Evolutionary conservation across 2,888 invertebrate species (phyloP), one percentile per base, ranked within the genome.

Genomic region (Celastrina argiolus): DNA sequence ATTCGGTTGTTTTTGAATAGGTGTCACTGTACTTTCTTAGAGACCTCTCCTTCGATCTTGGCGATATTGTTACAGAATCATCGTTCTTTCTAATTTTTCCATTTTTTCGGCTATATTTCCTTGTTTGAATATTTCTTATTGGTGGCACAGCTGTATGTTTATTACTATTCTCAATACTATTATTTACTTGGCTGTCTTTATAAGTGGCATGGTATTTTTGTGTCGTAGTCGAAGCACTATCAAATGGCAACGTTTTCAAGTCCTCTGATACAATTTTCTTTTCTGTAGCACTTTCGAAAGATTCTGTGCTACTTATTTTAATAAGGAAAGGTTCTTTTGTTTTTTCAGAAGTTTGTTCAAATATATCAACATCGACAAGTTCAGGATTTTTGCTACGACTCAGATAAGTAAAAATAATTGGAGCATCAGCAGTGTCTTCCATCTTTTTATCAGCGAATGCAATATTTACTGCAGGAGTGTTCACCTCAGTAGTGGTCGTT

Each of bases 151-250:
- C 71, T 10, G 78, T 77, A 42, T 58, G 31, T 18, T 41, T 56
- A 31, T 28, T 16, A 34, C 45, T 58, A 34, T 16, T 42, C 61
- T 56, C 59, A 18, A 78, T 78, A 34, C 81, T 78, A 2, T 79
- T 78, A 28, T 76, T 68, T 61, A 75, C 78, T 26, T 78, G 61
- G 14, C 39, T 73, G 56, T 85, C 81, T 72, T 86, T 88, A 66
- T 81, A 89, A 72, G 82, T 88, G 7, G 89, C 80, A 65, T 89
- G 90, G 69, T 84, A 90, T 73, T 84, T 89, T 68, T 81, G 78
- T 64, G 82, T 85, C n/a, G 82, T 80, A 34, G 80, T 73, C 12
- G 65, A 22, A 22, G 59, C 6, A 45, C 34, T 59, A 39, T 76
- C 74, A 34, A 75, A 77, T 79, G 14, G 79, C 68, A 5, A 78